These are phyloP conservation scores for Morone chrysops DNA, from an alignment of 2,113 vertebrate species.

Conservation along the genomic window DNA sequence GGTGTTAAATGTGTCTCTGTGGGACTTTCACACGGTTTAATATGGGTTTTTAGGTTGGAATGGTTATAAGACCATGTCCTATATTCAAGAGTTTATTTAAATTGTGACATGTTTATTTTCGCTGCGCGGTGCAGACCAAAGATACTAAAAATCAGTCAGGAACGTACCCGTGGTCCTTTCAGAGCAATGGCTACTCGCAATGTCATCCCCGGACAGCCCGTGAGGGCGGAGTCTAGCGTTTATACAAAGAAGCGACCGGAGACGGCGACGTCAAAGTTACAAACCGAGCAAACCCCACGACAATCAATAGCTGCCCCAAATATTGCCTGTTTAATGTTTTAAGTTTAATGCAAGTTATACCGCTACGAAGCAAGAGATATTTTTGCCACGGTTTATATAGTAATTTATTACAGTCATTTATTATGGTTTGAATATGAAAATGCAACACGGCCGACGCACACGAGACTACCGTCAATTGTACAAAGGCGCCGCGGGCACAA, in stretches of 20 bases:
- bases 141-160: neutral
- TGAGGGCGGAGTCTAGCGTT: constrained; percentile 8
- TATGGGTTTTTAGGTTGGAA: fast-evolving
- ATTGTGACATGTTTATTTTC: neutral
- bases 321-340: constrained; percentile 45
- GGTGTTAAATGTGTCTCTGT: neutral
- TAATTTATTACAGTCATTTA: neutral
- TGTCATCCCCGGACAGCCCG: neutral
- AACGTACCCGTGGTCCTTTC: constrained; percentile 22
- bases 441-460: neutral
- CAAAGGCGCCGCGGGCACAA: constrained; percentile 77
- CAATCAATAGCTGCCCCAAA: constrained; percentile 22
- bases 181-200: neutral
- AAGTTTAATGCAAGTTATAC: neutral
- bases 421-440: neutral
- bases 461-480: constrained; percentile 35
- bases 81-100: neutral
- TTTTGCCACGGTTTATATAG: neutral
- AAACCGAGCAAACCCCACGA: constrained; percentile 62
- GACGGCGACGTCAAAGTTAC: neutral
- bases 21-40: neutral
- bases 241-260: neutral
- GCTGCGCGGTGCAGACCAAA: neutral
- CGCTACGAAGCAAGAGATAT: neutral
- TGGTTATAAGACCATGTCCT: fast-evolving